These are phyloP conservation scores for Lampropteryx suffumata DNA, from an alignment of 2,888 invertebrate species.

Conservation along the genomic window DNA sequence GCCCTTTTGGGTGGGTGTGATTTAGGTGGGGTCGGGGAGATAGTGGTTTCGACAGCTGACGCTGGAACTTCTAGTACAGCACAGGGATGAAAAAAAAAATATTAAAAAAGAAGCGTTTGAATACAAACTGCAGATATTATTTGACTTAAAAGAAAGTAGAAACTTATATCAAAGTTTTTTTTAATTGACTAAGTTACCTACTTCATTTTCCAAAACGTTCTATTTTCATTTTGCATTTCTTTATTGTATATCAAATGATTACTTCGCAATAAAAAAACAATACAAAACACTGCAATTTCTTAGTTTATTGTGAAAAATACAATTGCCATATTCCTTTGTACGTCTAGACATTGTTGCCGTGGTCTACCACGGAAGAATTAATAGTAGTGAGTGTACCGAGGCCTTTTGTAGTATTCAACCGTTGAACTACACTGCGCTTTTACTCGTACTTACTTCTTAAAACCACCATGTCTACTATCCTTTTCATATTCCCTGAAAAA, in stretches of 20 bases:
- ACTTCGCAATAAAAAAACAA: conserved; percentile 39
- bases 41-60: conserved; percentile 37
- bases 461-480: conserved; percentile 48
- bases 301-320: conserved; percentile 30
- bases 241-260: conserved; percentile 6
- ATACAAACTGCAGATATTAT: too few relatives aligned
- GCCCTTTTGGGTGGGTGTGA: conserved; percentile 44
- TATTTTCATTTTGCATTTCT: not conserved
- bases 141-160: too few relatives aligned
- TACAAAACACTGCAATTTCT: conserved; percentile 37
- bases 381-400: conserved; percentile 25
- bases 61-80: not conserved
- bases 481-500: conserved; percentile 37
- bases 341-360: conserved; percentile 54
- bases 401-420: conserved; percentile 71
- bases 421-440: conserved; percentile 64
- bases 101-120: too few relatives aligned
- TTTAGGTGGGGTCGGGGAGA: conserved; percentile 45
- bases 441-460: conserved; percentile 58
- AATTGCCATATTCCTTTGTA: conserved; percentile 45
- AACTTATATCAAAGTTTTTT: too few relatives aligned
- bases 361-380: conserved; percentile 41
- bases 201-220: not conserved
- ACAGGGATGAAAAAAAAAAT: not conserved
- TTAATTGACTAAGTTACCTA: too few relatives aligned